Evolutionary conservation across 37 sponge, comb jelly and placozoan genomes (phyloP).

Genomic region (Chondrilla cf. caribensis): DNA sequence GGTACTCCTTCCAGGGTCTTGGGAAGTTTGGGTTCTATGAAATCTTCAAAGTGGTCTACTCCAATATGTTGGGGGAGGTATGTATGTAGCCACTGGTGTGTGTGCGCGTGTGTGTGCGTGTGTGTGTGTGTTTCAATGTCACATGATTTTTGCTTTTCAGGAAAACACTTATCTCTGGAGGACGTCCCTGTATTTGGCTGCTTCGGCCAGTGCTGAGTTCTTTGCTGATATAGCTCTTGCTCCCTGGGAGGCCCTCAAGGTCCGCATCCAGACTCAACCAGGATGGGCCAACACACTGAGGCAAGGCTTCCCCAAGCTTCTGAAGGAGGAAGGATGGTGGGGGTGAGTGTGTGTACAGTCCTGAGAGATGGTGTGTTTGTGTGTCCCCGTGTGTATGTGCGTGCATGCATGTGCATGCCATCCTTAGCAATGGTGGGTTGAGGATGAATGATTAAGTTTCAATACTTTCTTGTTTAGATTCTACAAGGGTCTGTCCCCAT

Average conservation of each 20-base stretch:
- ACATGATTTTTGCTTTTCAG: slow-evolving; percentile 29
- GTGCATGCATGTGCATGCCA: background rate
- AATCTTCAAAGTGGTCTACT: slow-evolving; percentile 94
- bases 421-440: slow-evolving; percentile 71
- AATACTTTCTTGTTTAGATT: slow-evolving; percentile 45
- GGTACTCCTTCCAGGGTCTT: slow-evolving; percentile 98
- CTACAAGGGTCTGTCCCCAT: slow-evolving; percentile 95
- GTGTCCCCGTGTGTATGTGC: too few species aligned
- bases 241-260: slow-evolving; percentile 99
- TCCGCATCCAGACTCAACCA: slow-evolving; percentile 94
- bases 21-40: slow-evolving; percentile 99
- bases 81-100: background rate
- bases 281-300: slow-evolving; percentile 93
- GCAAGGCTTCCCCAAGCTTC: slow-evolving; percentile 88
- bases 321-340: slow-evolving; percentile 75
- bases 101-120: background rate
- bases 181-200: slow-evolving; percentile 95
- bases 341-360: slow-evolving; percentile 51
- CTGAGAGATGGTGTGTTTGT: background rate
- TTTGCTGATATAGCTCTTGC: slow-evolving; percentile 99
- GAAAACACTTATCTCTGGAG: slow-evolving; percentile 85
- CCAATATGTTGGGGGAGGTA: slow-evolving; percentile 90
- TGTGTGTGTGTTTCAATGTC: background rate
- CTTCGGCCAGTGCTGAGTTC: slow-evolving; percentile 98
- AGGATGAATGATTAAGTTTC: background rate